These are phyloP conservation scores for Trichacis sp. DNA, from an alignment of 2,888 invertebrate species.

Conservation along the genomic window DNA sequence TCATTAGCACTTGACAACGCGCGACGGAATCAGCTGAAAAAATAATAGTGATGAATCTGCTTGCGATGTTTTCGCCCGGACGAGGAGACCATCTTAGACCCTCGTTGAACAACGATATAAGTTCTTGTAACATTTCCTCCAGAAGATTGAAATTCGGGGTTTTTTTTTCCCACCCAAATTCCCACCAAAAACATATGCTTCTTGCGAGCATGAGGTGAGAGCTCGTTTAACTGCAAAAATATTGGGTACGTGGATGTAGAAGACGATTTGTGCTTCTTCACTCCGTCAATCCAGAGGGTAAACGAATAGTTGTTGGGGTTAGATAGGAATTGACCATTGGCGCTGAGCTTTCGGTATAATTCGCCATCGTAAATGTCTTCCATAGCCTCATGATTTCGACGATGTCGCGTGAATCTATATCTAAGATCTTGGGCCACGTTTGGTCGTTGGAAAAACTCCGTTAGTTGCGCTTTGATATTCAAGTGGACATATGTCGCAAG, in stretches of 20 bases:
- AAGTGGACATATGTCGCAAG: too few relatives aligned
- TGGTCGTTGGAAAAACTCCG: too few relatives aligned
- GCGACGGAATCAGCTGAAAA: constrained; percentile 14
- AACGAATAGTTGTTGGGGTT: constrained; percentile 17
- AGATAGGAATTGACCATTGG: not conserved
- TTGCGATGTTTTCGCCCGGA: too few relatives aligned
- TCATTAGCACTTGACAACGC: constrained; percentile 1
- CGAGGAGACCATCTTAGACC: too few relatives aligned
- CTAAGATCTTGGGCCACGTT: too few relatives aligned
- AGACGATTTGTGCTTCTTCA: constrained; percentile 1
- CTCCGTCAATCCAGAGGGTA: constrained; percentile 16
- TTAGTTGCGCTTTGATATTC: too few relatives aligned
- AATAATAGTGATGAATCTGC: too few relatives aligned
- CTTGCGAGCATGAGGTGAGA: constrained; percentile 19
- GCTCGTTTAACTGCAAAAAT: constrained; percentile 15
- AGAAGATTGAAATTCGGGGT: too few relatives aligned
- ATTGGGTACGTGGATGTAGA: constrained; percentile 8
- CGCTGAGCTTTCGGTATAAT: not conserved
- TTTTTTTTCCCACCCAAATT: constrained; percentile 19
- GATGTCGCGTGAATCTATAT: too few relatives aligned
- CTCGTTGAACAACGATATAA: too few relatives aligned
- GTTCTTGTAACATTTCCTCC: too few relatives aligned
- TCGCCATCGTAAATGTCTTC: constrained; percentile 12
- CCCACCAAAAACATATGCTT: constrained; percentile 17
- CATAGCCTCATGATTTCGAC: not conserved